phyloP scores from a whole-genome alignment of 2,113 vertebrate genomes.

The Chinchilla lanigera region DNA sequence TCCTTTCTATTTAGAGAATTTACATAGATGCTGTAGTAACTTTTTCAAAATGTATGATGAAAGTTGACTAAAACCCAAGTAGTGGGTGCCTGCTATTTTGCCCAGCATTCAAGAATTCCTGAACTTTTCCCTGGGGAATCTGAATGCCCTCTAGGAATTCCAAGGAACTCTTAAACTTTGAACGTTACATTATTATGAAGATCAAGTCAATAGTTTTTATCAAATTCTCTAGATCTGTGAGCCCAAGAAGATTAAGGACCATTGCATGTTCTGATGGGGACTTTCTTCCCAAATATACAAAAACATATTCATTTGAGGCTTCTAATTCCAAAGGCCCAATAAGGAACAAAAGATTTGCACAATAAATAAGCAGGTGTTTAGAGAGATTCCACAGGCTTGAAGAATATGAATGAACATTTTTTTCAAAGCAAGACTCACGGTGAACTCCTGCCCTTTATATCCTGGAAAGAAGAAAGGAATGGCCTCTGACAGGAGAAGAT shows the following conservation, averaged over 20 bases:
- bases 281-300: neutral
- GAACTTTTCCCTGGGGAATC: neutral
- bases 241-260: neutral
- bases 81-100: neutral
- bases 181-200: neutral
- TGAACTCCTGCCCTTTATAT: neutral
- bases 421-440: neutral
- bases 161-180: neutral
- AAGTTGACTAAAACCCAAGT: neutral
- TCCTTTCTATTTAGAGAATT: neutral
- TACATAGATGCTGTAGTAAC: neutral
- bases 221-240: neutral
- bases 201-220: neutral
- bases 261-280: neutral
- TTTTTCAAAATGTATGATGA: neutral
- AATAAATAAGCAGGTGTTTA: neutral
- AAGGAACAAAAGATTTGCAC: neutral
- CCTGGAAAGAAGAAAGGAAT: neutral
- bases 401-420: neutral
- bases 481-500: neutral
- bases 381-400: neutral
- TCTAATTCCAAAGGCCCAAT: neutral
- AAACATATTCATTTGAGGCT: neutral
- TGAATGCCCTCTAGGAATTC: neutral
- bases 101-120: neutral